Evolutionary conservation across 1,140 invertebrate species (phyloP).

Genomic region (Procambarus virginalis): DNA sequence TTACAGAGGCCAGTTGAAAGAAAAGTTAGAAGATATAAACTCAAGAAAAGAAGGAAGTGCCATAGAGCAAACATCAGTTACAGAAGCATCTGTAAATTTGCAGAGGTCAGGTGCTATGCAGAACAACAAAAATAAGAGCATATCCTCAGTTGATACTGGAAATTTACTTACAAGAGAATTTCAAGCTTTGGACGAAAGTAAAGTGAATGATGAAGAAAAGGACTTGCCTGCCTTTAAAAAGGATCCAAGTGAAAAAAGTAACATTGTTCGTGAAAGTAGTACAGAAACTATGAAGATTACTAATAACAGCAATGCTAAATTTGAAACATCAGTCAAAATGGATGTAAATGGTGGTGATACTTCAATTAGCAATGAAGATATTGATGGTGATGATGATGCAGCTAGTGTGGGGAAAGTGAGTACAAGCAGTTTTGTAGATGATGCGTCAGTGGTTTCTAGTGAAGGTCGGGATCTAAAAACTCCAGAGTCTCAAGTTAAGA

Average conservation of each 20-base stretch:
- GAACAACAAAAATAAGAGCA: background rate
- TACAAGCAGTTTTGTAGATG: conserved; percentile 63
- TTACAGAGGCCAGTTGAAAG: background rate
- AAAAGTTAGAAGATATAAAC: too few relatives aligned
- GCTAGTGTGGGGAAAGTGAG: conserved; percentile 64
- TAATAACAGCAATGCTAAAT: background rate
- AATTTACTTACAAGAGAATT: background rate
- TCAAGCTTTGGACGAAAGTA: background rate
- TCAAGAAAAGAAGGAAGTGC: background rate
- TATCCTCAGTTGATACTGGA: background rate
- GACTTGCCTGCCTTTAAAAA: background rate
- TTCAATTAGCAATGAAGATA: conserved; percentile 11
- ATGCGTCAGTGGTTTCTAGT: conserved; percentile 62
- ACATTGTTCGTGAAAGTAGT: background rate
- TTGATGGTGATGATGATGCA: conserved; percentile 60
- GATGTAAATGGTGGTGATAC: background rate
- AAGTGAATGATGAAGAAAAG: background rate
- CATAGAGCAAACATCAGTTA: background rate
- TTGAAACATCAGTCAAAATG: background rate
- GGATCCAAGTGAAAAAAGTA: background rate
- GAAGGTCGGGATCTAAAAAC: conserved; percentile 68
- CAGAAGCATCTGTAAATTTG: background rate
- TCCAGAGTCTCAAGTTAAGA: conserved; percentile 58
- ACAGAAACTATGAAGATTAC: background rate
- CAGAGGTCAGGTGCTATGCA: background rate